Evolutionary conservation across 1,140 invertebrate genomes (phyloP), one percentile per base, ranked within the genome.

Genomic region (Zaprionus lachaisei): DNA sequence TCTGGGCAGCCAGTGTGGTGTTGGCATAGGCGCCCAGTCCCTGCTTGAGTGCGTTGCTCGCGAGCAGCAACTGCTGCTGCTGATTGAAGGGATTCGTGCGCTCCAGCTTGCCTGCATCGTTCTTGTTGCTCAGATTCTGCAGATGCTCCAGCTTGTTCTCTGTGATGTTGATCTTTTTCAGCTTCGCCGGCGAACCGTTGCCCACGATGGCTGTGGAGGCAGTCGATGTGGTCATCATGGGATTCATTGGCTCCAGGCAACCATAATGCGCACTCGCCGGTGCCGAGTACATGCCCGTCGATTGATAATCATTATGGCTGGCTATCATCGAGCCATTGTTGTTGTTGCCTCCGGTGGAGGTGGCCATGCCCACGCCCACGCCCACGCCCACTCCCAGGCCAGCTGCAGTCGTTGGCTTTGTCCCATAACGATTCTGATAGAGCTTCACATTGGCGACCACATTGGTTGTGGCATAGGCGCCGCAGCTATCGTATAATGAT

Each of bases 391-490:
- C 14, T 31, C 7, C 63, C 26, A 26, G 3, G 24, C 22, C 28
- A 2, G 55, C 26, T 31, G 11, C 26, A 1, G 63, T n/a, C 11
- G 69, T 65, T 58, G 79, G 79, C 41, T 84, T 91, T 69, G 87
- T 71, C 26, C 68, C 91, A 81, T 92, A 92, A 61, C 90, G 92
- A 69, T 92, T 92, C 71, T 92, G 92, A 80, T 92, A 93, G 72
- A 93, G 79, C 83, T 93, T 93, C 64, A 91, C 86, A 79, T 93
- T 93, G 77, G 87, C 85, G 28, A 93, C 92, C 66, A 93, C 81
- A 82, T 92, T 93, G 78, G 92, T 92, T 83, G 92, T 93, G 78
- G 92, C 92, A 83, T 93, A 93, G 38, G 92, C 92, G 37, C 91
- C 92, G 54, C 92, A 93, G 81, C 91, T 93, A 70, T 93, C 92